phyloP scores from a whole-genome alignment of 1,140 invertebrate genomes.

The Psix sp. region DNA sequence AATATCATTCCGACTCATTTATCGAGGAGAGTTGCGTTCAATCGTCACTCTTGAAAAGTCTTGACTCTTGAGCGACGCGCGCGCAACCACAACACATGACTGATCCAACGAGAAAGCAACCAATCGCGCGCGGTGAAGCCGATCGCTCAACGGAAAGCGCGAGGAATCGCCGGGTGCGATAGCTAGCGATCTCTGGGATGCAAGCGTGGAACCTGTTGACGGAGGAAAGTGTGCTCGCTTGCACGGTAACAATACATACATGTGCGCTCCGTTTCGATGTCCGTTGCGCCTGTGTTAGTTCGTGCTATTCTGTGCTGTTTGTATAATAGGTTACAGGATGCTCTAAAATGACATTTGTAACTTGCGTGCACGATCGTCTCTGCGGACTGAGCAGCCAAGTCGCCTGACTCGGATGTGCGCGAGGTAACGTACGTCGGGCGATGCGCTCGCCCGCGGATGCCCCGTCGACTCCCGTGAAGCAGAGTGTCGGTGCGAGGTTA shows the following conservation, averaged over 20 bases:
- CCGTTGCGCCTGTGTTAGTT: conserved; percentile 50
- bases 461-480: conserved; percentile 38
- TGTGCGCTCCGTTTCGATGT: conserved; percentile 20
- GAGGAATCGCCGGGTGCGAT: conserved; percentile 1
- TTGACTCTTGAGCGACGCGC: too few relatives aligned
- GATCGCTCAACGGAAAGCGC: too few relatives aligned
- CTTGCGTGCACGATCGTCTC: conserved; percentile 62
- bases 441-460: conserved; percentile 3
- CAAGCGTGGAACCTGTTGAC: conserved; percentile 2
- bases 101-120: too few relatives aligned
- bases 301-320: conserved; percentile 70
- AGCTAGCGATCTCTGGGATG: not conserved
- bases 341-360: conserved; percentile 73
- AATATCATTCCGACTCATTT: too few relatives aligned
- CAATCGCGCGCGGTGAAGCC: too few relatives aligned
- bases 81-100: too few relatives aligned
- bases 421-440: conserved; percentile 40
- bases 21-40: too few relatives aligned
- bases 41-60: too few relatives aligned
- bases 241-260: conserved; percentile 19
- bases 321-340: conserved; percentile 73
- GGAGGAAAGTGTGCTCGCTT: conserved; percentile 8
- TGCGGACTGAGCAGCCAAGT: conserved; percentile 56
- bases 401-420: conserved; percentile 26
- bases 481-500: conserved; percentile 68